These are phyloP conservation scores for Narcine bancroftii DNA, from an alignment of 2,113 vertebrate species.

Conservation along the genomic window DNA sequence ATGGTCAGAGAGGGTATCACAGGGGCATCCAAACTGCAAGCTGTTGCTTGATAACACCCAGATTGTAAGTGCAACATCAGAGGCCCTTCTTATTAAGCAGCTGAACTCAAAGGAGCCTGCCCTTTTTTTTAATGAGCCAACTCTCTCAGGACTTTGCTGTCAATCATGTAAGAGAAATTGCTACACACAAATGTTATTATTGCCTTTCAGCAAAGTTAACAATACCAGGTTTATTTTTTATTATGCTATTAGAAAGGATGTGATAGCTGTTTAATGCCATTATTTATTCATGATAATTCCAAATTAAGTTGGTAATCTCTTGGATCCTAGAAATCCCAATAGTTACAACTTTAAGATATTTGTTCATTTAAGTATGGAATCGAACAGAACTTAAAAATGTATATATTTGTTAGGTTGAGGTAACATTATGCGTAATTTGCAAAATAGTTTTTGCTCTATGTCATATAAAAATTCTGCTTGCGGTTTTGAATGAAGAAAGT, in stretches of 20 bases:
- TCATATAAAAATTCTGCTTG: not conserved
- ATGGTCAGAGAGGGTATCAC: not conserved
- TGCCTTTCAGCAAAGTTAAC: not conserved
- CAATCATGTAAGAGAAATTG: conserved; percentile 19
- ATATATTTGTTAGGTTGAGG: not conserved
- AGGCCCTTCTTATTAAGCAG: conserved; percentile 12
- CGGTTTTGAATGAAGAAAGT: not conserved
- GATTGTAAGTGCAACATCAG: conserved; percentile 27
- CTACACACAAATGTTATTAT: not conserved
- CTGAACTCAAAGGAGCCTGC: conserved; percentile 15
- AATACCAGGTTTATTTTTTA: not conserved
- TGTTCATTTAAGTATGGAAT: not conserved
- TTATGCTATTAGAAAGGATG: not conserved
- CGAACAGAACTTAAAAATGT: not conserved
- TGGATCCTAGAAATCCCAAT: not conserved
- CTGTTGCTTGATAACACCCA: not conserved
- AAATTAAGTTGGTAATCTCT: not conserved
- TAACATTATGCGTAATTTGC: not conserved
- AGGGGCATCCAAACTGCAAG: not conserved
- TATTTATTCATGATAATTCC: not conserved
- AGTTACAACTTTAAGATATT: not conserved
- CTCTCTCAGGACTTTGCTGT: conserved; percentile 16
- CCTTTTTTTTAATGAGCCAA: conserved; percentile 24
- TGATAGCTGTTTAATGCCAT: not conserved
- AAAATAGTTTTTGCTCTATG: not conserved